phyloP scores from a whole-genome alignment of 64 coral and sea anemone species.

The Porites lutea region DNA sequence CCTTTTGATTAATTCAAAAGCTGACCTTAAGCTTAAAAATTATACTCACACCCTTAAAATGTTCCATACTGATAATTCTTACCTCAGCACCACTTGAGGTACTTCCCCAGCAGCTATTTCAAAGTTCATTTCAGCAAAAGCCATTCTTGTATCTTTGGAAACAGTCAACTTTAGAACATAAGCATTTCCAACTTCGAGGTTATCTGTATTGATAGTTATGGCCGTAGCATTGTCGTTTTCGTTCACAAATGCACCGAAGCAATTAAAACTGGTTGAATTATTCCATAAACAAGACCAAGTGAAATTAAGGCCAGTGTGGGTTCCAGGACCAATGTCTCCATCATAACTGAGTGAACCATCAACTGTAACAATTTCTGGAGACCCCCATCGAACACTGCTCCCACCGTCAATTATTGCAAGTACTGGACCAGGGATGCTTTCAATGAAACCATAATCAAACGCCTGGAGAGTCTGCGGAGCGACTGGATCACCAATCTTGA shows the following conservation, averaged over 20 bases:
- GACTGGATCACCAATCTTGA: not conserved
- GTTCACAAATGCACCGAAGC: slow-evolving; percentile 9
- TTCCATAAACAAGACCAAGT: slow-evolving; percentile 13
- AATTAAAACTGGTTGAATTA: not conserved
- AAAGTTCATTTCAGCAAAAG: slow-evolving; percentile 17
- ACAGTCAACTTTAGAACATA: slow-evolving; percentile 4
- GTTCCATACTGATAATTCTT: not conserved
- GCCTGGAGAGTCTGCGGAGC: not conserved
- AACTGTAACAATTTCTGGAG: not conserved
- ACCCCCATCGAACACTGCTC: slow-evolving; percentile 40
- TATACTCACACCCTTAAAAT: not conserved
- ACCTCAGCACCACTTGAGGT: slow-evolving; percentile 30
- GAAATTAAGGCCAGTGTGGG: not conserved
- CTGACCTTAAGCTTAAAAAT: too few species aligned
- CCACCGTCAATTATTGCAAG: slow-evolving; percentile 20
- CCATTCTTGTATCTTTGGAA: slow-evolving; percentile 3
- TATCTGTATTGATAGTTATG: not conserved
- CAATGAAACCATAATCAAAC: slow-evolving; percentile 31
- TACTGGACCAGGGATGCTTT: slow-evolving; percentile 8
- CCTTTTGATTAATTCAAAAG: too few species aligned
- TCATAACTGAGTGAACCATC: slow-evolving; percentile 24
- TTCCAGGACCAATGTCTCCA: slow-evolving; percentile 40
- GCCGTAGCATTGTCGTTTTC: not conserved
- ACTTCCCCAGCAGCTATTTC: slow-evolving; percentile 17
- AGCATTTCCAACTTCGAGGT: not conserved